A percentile compares a stretch with the other conserved stretches of the same genome.
These are phyloP conservation scores for Habrosyne pyritoides DNA, from an alignment of 2,888 invertebrate genomes.

Conservation along the genomic window DNA sequence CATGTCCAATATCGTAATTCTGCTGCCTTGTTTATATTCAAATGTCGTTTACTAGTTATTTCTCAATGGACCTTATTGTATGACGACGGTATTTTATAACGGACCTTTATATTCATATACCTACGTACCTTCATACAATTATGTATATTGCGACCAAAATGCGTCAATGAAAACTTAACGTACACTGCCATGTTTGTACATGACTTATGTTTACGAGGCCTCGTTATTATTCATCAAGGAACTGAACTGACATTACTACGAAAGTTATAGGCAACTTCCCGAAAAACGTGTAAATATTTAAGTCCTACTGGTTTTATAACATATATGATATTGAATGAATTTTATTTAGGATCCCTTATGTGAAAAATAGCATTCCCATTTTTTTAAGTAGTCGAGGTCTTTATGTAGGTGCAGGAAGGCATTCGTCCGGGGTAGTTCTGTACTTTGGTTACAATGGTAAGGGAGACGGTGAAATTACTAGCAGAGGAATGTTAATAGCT, in stretches of 20 bases:
- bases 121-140: conserved; percentile 47
- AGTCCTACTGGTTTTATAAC: neutral
- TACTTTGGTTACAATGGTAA: too few relatives aligned
- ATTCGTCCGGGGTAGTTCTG: too few relatives aligned
- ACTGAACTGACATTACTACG: neutral
- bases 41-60: conserved; percentile 67
- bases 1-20: conserved; percentile 70
- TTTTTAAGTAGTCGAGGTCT: too few relatives aligned
- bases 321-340: too few relatives aligned
- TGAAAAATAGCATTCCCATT: too few relatives aligned
- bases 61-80: conserved; percentile 67
- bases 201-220: neutral
- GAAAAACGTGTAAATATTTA: neutral
- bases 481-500: too few relatives aligned
- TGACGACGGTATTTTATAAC: conserved; percentile 71
- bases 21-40: conserved; percentile 69
- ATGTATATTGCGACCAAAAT: conserved; percentile 58
- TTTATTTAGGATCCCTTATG: too few relatives aligned
- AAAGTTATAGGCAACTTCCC: conserved; percentile 1
- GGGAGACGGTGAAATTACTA: too few relatives aligned
- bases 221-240: neutral
- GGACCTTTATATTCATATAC: conserved; percentile 43
- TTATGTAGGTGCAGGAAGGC: too few relatives aligned
- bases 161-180: conserved; percentile 50
- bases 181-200: conserved; percentile 41